Percentiles rank a stretch among this genome's conserved stretches.
Evolutionary conservation across 2,797 vertebrate genomes (phyloP).

Genomic region (Pyrocephalus nanus): DNA sequence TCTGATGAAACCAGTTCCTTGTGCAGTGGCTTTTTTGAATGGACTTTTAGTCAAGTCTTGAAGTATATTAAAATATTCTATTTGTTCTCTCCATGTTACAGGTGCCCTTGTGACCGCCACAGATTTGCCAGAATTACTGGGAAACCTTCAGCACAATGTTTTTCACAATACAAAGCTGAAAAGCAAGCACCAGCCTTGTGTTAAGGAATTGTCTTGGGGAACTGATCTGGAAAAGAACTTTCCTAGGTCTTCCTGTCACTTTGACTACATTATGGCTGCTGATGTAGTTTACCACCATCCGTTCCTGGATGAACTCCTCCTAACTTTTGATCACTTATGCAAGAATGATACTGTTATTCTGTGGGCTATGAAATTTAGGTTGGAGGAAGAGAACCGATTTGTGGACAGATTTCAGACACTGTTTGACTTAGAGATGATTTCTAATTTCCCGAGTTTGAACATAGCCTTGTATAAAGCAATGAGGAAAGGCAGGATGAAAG

Average conservation of each 20-base stretch:
- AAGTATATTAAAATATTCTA: background rate
- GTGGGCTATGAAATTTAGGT: conserved; percentile 94
- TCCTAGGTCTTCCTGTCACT: conserved; percentile 80
- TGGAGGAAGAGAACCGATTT: conserved; percentile 90
- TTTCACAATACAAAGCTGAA: conserved; percentile 84
- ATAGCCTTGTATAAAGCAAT: conserved; percentile 91
- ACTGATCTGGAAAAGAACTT: conserved; percentile 84
- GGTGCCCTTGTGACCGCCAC: conserved; percentile 92
- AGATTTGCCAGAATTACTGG: conserved; percentile 90
- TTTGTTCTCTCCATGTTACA: conserved; percentile 52
- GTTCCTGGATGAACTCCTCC: conserved; percentile 87
- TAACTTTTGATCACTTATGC: conserved; percentile 91
- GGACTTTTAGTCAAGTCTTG: background rate
- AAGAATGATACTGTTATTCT: conserved; percentile 88
- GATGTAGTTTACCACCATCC: conserved; percentile 95
- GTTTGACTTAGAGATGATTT: conserved; percentile 88
- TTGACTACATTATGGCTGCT: conserved; percentile 92
- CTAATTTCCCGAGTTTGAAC: conserved; percentile 86
- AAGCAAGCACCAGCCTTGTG: conserved; percentile 85
- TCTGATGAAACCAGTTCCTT: background rate
- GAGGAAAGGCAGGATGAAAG: conserved; percentile 70
- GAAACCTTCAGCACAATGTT: conserved; percentile 90
- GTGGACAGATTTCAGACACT: conserved; percentile 83
- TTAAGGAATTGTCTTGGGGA: conserved; percentile 91
- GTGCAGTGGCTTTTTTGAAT: background rate